Evolutionary conservation across 1,140 invertebrate genomes (phyloP).

Genomic region (Drosophila rhopaloa): DNA sequence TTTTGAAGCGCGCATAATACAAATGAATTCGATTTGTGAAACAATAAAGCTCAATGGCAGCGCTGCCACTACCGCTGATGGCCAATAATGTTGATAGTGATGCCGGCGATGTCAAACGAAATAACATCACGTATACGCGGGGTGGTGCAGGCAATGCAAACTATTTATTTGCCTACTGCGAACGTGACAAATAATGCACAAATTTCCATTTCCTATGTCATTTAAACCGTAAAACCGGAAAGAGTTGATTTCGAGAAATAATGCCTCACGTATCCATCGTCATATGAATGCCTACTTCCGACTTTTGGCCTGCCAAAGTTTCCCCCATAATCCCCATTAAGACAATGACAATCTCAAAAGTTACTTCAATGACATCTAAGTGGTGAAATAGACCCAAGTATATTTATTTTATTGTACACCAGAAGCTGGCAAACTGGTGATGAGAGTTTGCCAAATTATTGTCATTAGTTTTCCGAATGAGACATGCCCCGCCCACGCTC

Average conservation of each 20-base stretch:
- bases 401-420: slow-evolving; percentile 77
- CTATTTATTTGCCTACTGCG: slow-evolving; percentile 61
- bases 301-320: slow-evolving; percentile 29
- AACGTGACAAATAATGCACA: slow-evolving; percentile 78
- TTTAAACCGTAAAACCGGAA: slow-evolving; percentile 31
- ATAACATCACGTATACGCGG: slow-evolving; percentile 75
- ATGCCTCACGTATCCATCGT: slow-evolving; percentile 47
- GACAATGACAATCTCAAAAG: slow-evolving; percentile 68
- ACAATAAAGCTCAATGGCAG: slow-evolving; percentile 77
- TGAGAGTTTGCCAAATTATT: slow-evolving; percentile 79
- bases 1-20: slow-evolving; percentile 54
- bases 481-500: slow-evolving; percentile 7
- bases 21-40: slow-evolving; percentile 82
- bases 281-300: slow-evolving; percentile 19
- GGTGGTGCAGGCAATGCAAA: slow-evolving; percentile 41
- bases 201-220: slow-evolving; percentile 48
- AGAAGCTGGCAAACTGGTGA: slow-evolving; percentile 52
- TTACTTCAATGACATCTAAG: slow-evolving; percentile 69
- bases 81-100: slow-evolving; percentile 38
- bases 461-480: slow-evolving; percentile 72
- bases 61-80: slow-evolving; percentile 60
- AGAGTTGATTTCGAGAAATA: slow-evolving; percentile 59
- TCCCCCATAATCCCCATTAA: slow-evolving; percentile 50
- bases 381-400: slow-evolving; percentile 66
- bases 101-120: slow-evolving; percentile 47